Evolutionary conservation across 2,888 invertebrate species (phyloP).

Genomic region (Lasioglossum oenotherae): DNA sequence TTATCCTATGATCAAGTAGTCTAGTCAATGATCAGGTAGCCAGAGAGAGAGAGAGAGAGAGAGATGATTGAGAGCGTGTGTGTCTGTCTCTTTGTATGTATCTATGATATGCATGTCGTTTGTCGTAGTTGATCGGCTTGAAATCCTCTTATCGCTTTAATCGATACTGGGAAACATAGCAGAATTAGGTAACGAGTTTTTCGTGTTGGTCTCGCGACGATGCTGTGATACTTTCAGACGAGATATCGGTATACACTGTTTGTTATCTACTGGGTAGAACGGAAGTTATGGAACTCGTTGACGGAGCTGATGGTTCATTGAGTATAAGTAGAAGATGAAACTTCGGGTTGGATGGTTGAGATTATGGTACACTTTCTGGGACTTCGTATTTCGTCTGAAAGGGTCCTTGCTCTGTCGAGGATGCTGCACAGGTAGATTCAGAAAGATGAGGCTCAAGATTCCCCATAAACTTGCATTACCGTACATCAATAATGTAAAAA

Average conservation of each 20-base stretch:
- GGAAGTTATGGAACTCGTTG: background rate
- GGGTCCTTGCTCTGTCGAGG: background rate
- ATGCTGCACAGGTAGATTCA: background rate
- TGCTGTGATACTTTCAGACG: slow-evolving; percentile 10
- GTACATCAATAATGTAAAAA: background rate
- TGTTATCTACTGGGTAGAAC: background rate
- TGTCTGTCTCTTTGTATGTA: background rate
- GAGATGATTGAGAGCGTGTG: background rate
- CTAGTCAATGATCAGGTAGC: slow-evolving; percentile 8
- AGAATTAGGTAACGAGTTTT: background rate
- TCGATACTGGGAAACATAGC: background rate
- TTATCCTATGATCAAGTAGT: slow-evolving; percentile 82
- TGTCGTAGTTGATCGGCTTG: background rate
- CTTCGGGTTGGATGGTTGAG: background rate
- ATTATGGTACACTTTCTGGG: background rate
- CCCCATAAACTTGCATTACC: background rate
- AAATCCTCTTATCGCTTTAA: background rate
- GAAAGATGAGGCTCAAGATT: background rate
- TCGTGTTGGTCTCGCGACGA: background rate
- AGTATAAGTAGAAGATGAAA: background rate
- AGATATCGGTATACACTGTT: background rate
- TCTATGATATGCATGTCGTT: background rate
- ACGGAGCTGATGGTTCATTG: background rate
- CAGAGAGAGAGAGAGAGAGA: slow-evolving; percentile 1
- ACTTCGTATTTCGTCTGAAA: slow-evolving; percentile 7